Evolutionary conservation across 92 coral and sea anemone species (phyloP), one percentile per base, ranked within the genome.

Genomic region (Phenganax subtilis): DNA sequence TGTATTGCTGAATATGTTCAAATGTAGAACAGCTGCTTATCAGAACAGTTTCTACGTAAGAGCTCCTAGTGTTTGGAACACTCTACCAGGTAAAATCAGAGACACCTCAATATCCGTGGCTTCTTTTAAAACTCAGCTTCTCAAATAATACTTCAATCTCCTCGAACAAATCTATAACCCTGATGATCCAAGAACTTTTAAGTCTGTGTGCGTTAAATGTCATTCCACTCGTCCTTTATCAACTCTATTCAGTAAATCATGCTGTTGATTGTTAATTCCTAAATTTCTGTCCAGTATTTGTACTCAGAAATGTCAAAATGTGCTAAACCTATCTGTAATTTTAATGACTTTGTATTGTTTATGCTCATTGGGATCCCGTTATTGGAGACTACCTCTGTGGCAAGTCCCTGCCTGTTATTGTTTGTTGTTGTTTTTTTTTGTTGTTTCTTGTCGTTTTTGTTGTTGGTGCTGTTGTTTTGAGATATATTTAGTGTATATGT

Each of bases 1-100:
- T 62, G 56, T 84, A 31, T 56, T 74, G 28, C 77, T 69, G 17
- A 59, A 59, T 59, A 57, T 84, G 51, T 70, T 76, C 17, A 84
- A 80, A 71, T 70, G 61, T 15, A 87, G 80, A 54, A 73, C 82
- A 54, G 79, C 66, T 10, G 64, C 80, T 51, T 84, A 71, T 68
- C 81, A 87, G 53, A 84, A 87, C 31, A 84, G 85, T 80, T 84
- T 59, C 60, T 87, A 80, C 80, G 69, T 67, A 28, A 80, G 90
- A 80, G 85, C 87, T 51, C 73, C 87, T 63, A 84, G 85, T 57
- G 69, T 59, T 55, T 84, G 60, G 71, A 87, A 87, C 63, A 80
- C 57, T 67, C 87, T 87, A 52, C 84, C 87, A 64, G 79, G 37
- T 57, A 8, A 75, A 65, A 17, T 87, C 51, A 70, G 84, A 55